phyloP scores from a whole-genome alignment of 2,888 invertebrate genomes.

The Drosophila paranaensis region DNA sequence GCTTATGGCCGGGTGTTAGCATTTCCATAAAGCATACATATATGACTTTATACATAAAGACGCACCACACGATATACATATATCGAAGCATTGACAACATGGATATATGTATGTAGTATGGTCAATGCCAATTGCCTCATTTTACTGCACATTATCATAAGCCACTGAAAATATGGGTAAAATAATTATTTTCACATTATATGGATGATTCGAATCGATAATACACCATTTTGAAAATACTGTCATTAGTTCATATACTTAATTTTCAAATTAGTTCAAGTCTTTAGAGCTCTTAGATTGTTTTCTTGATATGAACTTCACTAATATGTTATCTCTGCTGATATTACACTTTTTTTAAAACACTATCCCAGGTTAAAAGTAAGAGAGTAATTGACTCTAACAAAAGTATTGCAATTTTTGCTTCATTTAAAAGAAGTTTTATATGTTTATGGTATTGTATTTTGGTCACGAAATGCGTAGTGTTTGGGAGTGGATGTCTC shows the following conservation, averaged over 20 bases:
- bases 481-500: background rate
- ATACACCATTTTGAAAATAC: background rate
- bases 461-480: background rate
- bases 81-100: background rate
- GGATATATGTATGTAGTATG: constrained; percentile 24
- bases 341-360: background rate
- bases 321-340: background rate
- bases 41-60: background rate
- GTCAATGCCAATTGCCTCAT: constrained; percentile 51
- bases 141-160: constrained; percentile 17
- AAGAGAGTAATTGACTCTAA: background rate
- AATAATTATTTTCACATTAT: constrained; percentile 6
- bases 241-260: background rate
- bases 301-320: background rate
- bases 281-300: background rate
- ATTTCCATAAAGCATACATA: constrained; percentile 29
- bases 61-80: background rate
- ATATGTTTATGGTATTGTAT: background rate
- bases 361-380: background rate
- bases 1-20: constrained; percentile 28
- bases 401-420: background rate
- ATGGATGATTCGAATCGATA: background rate
- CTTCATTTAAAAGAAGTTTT: background rate
- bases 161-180: constrained; percentile 8
- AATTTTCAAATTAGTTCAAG: background rate